A percentile compares a stretch with the other conserved stretches of the same genome.
Conservation (phyloP, 1,140 invertebrate genomes). For the Saccostrea glomerata region DNA sequence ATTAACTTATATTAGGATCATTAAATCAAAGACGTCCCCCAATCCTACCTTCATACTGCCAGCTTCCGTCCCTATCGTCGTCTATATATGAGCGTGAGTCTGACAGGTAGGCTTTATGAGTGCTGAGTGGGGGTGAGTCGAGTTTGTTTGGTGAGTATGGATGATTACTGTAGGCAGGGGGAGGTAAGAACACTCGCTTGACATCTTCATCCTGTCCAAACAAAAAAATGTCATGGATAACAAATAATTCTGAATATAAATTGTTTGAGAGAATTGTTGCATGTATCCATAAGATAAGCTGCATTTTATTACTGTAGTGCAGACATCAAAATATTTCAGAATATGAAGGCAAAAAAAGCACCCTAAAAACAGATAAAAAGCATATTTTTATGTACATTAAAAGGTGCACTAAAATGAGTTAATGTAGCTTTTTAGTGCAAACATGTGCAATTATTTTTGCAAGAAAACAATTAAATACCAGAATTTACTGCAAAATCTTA, state of each 20-base stretch:
- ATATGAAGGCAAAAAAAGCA: not conserved
- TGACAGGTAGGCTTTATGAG: conserved; percentile 61
- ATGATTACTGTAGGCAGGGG: conserved; percentile 60
- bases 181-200: conserved; percentile 63
- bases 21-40: not conserved
- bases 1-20: not conserved
- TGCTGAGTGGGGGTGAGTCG: conserved; percentile 61
- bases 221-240: conserved; percentile 3
- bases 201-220: conserved; percentile 62
- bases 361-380: not conserved
- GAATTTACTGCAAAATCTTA: too few species aligned
- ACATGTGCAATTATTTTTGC: not conserved
- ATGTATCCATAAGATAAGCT: not conserved
- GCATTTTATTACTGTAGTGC: not conserved
- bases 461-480: not conserved
- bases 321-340: not conserved
- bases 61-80: conserved; percentile 58
- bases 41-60: conserved; percentile 65
- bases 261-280: not conserved
- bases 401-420: not conserved
- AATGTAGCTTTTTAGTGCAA: not conserved
- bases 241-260: not conserved
- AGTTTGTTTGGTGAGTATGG: conserved; percentile 65
- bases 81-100: conserved; percentile 60
- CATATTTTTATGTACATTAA: not conserved